Conservation (phyloP, 2,113 vertebrate genomes). For the Setophaga kirtlandii region DNA sequence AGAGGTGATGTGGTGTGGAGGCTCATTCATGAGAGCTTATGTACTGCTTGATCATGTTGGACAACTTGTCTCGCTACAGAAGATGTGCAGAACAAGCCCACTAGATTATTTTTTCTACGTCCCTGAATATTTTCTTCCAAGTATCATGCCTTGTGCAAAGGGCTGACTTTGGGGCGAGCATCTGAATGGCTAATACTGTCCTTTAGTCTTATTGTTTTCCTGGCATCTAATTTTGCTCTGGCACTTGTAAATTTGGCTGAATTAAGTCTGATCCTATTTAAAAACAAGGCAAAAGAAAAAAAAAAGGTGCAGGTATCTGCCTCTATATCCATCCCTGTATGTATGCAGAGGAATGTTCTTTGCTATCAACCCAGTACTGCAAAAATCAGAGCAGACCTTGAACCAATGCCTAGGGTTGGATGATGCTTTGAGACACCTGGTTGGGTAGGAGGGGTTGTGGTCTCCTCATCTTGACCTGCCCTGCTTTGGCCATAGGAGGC, state of each 20-base stretch:
- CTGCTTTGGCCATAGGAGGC: neutral
- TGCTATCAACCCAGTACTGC: neutral
- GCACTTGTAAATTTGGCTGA: neutral
- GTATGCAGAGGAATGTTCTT: neutral
- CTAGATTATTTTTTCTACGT: neutral
- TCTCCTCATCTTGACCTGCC: neutral
- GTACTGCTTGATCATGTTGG: neutral
- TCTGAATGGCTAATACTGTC: neutral
- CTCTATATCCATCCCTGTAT: neutral
- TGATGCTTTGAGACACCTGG: neutral
- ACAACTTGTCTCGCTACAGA: neutral
- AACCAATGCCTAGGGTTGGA: fast-evolving
- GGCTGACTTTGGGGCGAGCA: neutral
- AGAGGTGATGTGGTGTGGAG: fast-evolving
- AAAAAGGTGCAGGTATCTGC: neutral
- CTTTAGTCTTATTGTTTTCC: neutral
- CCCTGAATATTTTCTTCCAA: neutral
- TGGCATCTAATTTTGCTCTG: neutral
- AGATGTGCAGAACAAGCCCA: neutral
- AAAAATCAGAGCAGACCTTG: neutral
- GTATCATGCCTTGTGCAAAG: neutral
- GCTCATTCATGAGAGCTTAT: neutral
- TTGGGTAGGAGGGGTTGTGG: neutral
- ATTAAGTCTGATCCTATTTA: neutral
- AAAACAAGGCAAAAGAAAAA: neutral